Percentiles rank a stretch among this genome's conserved stretches.
Evolutionary conservation across 2,113 vertebrate genomes (phyloP).

Genomic region (Limanda limanda): DNA sequence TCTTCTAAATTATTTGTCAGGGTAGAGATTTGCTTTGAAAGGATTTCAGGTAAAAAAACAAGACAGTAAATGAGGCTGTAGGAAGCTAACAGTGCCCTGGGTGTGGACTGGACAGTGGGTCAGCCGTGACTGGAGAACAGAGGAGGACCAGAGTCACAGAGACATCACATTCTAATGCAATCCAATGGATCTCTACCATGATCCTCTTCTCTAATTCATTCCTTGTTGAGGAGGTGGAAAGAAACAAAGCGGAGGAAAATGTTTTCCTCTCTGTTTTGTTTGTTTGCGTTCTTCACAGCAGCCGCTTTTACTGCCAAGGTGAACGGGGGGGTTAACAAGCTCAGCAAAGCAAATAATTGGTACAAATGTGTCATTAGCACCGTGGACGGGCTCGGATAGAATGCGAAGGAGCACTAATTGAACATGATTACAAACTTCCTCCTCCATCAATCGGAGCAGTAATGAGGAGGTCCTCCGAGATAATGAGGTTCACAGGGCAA

Average conservation of each 20-base stretch:
- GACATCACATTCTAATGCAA: no score
- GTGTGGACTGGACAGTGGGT: neutral
- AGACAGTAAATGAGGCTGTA: neutral
- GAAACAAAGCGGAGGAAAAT: neutral
- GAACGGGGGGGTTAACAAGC: constrained; percentile 77
- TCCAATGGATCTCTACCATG: no score
- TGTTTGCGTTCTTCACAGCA: constrained; percentile 43
- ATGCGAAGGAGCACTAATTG: constrained; percentile 84
- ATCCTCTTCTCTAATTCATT: no score
- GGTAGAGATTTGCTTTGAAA: constrained; percentile 10
- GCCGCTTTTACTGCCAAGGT: constrained; percentile 72
- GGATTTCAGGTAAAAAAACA: constrained; percentile 11
- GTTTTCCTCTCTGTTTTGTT: neutral
- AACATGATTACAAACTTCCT: constrained; percentile 83
- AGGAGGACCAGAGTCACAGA: neutral
- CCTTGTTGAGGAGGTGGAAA: neutral
- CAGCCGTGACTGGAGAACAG: neutral
- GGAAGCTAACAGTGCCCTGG: neutral
- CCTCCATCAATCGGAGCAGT: constrained; percentile 74
- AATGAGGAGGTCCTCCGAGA: constrained; percentile 69
- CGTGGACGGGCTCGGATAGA: constrained; percentile 76
- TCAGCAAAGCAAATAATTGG: constrained; percentile 85
- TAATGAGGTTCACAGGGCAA: constrained; percentile 75
- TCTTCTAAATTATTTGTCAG: constrained; percentile 23
- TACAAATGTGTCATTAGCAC: constrained; percentile 85